Conservation (phyloP, 2,113 vertebrate species). For the Gallinago paraguaiae region DNA sequence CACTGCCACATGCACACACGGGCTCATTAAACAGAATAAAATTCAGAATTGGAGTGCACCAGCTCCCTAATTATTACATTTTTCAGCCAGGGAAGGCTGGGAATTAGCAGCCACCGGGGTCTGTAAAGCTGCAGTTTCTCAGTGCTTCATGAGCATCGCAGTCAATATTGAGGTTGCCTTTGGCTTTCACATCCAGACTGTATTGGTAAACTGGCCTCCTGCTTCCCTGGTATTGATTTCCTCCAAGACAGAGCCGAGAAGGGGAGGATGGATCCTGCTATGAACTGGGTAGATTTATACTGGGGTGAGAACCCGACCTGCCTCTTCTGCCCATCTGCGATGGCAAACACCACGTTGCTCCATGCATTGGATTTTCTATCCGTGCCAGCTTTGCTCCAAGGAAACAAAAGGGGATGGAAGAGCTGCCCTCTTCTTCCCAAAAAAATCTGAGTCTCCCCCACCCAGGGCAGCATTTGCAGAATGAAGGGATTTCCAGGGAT, state of each 20-base stretch:
- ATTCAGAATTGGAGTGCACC: neutral
- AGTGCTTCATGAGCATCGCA: neutral
- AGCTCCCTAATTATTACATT: neutral
- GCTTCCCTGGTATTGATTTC: neutral
- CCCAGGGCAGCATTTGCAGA: neutral
- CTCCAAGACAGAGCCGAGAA: neutral
- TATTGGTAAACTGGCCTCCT: neutral
- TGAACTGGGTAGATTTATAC: neutral
- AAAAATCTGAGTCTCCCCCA: neutral
- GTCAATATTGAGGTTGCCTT: neutral
- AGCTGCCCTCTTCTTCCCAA: neutral
- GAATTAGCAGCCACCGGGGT: neutral
- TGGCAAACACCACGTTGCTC: rapidly evolving
- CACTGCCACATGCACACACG: rapidly evolving
- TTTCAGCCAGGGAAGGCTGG: neutral
- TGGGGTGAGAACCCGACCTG: neutral
- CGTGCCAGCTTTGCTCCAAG: neutral
- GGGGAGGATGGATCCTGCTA: neutral
- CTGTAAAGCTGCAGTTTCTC: neutral
- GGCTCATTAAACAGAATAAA: neutral
- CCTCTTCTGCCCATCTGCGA: neutral
- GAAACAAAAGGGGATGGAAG: neutral
- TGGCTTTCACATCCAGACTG: neutral
- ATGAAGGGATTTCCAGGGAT: neutral
- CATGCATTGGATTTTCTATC: rapidly evolving